Conservation (phyloP, 2,888 invertebrate species). For the Aphelenchoides bicaudatus region DNA sequence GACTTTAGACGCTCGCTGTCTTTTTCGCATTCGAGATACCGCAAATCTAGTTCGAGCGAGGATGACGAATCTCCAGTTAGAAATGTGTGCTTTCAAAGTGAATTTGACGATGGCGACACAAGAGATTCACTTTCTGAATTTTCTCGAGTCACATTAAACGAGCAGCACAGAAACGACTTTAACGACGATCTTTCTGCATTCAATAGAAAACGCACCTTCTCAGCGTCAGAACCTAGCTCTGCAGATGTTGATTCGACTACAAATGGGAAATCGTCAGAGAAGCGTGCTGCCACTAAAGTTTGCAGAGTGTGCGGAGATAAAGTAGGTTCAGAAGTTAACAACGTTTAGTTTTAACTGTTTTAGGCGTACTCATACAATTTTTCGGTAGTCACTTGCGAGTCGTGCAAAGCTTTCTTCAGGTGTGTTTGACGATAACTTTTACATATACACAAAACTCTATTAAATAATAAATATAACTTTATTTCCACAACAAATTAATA, state of each 20-base stretch:
- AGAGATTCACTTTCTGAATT: slow-evolving; percentile 35
- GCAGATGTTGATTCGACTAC: too few species aligned
- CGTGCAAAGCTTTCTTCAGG: slow-evolving; percentile 96
- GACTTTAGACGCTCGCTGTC: too few species aligned
- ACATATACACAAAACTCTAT: too few species aligned
- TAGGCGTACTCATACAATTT: slow-evolving; percentile 58
- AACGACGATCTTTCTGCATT: slow-evolving; percentile 16
- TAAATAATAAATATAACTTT: too few species aligned
- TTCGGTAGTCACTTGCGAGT: slow-evolving; percentile 73
- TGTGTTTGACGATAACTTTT: too few species aligned
- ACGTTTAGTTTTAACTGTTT: too few species aligned
- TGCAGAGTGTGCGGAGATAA: slow-evolving; percentile 89
- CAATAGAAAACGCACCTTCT: slow-evolving; percentile 35
- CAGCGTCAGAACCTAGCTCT: slow-evolving; percentile 31
- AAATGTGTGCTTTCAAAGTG: not conserved
- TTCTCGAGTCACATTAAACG: slow-evolving; percentile 71
- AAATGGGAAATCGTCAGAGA: slow-evolving; percentile 23
- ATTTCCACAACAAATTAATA: too few species aligned
- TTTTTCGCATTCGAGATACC: too few species aligned
- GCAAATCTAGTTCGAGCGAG: not conserved
- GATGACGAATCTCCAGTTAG: not conserved
- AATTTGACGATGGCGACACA: slow-evolving; percentile 30
- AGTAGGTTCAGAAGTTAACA: too few species aligned
- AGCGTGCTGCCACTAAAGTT: slow-evolving; percentile 60
- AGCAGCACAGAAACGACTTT: slow-evolving; percentile 76